phyloP scores from a whole-genome alignment of 2,113 vertebrate species.

The Physeter macrocephalus region DNA sequence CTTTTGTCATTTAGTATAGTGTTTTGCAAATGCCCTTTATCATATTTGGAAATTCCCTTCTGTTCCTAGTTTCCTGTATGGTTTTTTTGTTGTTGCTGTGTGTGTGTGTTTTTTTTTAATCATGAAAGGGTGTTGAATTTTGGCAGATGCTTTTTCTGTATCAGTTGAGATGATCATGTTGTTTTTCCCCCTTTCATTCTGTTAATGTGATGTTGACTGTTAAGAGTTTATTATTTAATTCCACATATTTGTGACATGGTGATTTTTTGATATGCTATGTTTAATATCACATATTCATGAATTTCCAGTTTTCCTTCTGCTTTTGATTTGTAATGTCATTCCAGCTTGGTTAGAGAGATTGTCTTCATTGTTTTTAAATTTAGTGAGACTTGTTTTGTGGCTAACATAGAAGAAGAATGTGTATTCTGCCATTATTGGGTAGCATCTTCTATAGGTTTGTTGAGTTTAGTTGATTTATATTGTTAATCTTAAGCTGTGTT shows the following conservation, averaged over 20 bases:
- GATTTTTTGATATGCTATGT: not conserved
- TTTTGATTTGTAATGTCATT: not conserved
- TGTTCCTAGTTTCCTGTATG: not conserved
- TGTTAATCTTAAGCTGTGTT: not conserved
- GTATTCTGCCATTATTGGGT: not conserved
- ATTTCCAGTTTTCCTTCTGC: constrained; percentile 1
- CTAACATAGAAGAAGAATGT: not conserved
- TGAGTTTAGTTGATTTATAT: not conserved
- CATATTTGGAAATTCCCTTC: not conserved
- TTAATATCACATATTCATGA: not conserved
- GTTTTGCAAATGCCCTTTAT: not conserved
- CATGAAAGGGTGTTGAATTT: not conserved
- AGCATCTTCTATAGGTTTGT: not conserved
- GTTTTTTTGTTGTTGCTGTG: not conserved
- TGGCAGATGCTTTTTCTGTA: not conserved
- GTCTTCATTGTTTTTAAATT: constrained; percentile 1
- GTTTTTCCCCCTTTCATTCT: not conserved
- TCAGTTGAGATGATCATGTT: not conserved
- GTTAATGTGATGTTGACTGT: not conserved
- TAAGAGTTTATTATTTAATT: not conserved
- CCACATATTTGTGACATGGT: not conserved
- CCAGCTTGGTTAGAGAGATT: not conserved
- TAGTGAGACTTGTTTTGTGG: not conserved
- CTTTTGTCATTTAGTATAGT: not conserved
- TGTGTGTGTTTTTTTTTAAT: too few relatives aligned